These are phyloP conservation scores for Germaria angustata DNA, from an alignment of 2,888 invertebrate genomes.

Conservation along the genomic window DNA sequence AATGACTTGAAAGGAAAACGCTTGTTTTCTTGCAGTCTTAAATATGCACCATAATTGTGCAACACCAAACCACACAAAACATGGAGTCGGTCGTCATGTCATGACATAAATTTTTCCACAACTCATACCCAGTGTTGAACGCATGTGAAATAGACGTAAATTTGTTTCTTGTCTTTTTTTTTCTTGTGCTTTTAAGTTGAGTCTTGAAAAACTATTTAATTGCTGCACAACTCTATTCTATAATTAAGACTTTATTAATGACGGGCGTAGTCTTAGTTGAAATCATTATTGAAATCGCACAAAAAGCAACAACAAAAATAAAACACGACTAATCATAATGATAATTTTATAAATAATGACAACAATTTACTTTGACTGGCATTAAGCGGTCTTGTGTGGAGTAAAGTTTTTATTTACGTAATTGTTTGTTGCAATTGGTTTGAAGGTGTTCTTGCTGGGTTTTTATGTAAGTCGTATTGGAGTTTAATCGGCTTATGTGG, in stretches of 20 bases:
- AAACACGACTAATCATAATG: constrained; percentile 7
- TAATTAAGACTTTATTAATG: constrained; percentile 44
- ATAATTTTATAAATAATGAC: constrained; percentile 34
- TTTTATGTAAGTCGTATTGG: not conserved
- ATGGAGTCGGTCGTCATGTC: constrained; percentile 14
- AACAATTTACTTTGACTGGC: constrained; percentile 14
- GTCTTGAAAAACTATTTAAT: constrained; percentile 4
- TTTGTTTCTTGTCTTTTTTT: not conserved
- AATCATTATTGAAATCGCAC: constrained; percentile 13
- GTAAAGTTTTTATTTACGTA: not conserved
- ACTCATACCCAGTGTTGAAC: constrained; percentile 1
- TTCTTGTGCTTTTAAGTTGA: not conserved
- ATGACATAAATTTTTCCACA: not conserved
- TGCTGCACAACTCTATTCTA: not conserved
- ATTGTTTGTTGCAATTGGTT: not conserved
- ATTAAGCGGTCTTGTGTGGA: constrained; percentile 2
- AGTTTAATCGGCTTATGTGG: constrained; percentile 13
- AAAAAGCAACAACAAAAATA: not conserved
- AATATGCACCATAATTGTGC: constrained; percentile 18
- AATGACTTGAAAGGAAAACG: constrained; percentile 7
- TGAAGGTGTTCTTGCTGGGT: constrained; percentile 11
- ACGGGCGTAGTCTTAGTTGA: constrained; percentile 28
- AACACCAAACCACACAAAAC: not conserved
- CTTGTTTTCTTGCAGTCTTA: constrained; percentile 12
- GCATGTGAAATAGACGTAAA: not conserved